phyloP scores from a whole-genome alignment of 1,140 invertebrate genomes.

The Neodiprion lecontei region DNA sequence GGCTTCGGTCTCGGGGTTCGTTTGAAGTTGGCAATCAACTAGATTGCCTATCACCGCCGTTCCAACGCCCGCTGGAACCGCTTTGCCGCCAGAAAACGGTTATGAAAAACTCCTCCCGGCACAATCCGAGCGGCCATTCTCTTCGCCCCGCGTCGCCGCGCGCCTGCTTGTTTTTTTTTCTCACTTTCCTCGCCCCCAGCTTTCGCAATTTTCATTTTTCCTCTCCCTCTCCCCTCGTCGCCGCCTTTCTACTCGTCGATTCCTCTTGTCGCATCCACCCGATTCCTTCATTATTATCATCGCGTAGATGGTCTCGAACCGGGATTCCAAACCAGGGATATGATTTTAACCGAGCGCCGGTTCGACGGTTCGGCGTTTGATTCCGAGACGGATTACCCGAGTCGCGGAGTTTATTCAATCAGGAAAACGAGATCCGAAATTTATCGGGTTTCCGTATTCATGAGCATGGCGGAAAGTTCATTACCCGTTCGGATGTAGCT shows the following conservation, averaged over 20 bases:
- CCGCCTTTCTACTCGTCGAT: not conserved
- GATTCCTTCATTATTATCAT: no score
- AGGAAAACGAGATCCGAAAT: no score
- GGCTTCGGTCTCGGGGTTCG: slow-evolving; percentile 43
- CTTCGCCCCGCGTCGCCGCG: no score
- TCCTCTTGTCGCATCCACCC: not conserved
- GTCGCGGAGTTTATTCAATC: no score
- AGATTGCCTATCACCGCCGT: slow-evolving; percentile 49
- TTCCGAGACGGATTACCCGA: no score
- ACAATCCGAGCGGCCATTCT: not conserved
- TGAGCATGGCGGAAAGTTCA: no score
- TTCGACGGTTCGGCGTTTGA: no score
- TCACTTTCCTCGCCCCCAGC: not conserved
- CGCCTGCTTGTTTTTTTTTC: not conserved
- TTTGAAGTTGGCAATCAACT: slow-evolving; percentile 54
- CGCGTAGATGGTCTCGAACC: no score
- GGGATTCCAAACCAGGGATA: no score
- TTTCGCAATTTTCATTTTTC: not conserved
- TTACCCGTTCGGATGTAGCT: no score
- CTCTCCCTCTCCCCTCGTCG: not conserved
- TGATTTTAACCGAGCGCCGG: no score
- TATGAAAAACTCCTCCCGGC: not conserved
- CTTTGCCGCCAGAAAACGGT: not conserved
- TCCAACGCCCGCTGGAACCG: not conserved
- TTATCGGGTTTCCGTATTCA: no score